Base-by-base conservation (phyloP, 2,888 invertebrate genomes). In the Phoronis australis region DNA sequence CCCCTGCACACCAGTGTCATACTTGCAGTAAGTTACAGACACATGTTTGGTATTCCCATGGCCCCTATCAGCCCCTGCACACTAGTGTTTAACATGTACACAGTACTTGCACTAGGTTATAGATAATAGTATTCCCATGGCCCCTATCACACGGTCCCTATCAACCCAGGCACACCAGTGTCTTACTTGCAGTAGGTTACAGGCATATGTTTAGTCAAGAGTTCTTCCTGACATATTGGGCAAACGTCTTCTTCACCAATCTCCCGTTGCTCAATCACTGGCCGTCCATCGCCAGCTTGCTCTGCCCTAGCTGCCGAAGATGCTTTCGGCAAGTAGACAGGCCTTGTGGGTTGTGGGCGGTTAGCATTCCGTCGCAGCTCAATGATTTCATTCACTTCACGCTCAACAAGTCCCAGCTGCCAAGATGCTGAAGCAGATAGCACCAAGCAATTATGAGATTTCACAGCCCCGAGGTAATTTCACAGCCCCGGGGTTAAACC, bases 41-140 rank as follows among this genome's bases (percentile, higher is more conserved):
- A 68, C 60, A 40, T 66, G 62, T 50, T 69, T 73, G 4, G 54
- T 60, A 27, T 76, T 50, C n/a, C 20, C 77, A 54, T 47, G 75
- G 74, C 45, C 77, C 76, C 50, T 76, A 75, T 61, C 77, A 77
- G 20, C 77, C 77, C 1, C 77, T 77, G 54, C 77, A 77, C 1
- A 73, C 69, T n/a, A n/a, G n/a, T n/a, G n/a, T n/a, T n/a, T n/a
- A n/a, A n/a, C n/a, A n/a, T n/a, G n/a, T n/a, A 76, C 52, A 61
- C 76, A 6, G 77, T 77, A n/a, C n/a, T n/a, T n/a, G n/a, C n/a
- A n/a, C n/a, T n/a, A n/a, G n/a, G n/a, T n/a, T n/a, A n/a, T n/a
- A n/a, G n/a, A n/a, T n/a, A n/a, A n/a, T n/a, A n/a, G n/a, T n/a
- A n/a, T n/a, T n/a, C n/a, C n/a, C n/a, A n/a, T n/a, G n/a, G n/a